Base-by-base conservation (phyloP, 2,113 vertebrate species). In the Bos indicus region DNA sequence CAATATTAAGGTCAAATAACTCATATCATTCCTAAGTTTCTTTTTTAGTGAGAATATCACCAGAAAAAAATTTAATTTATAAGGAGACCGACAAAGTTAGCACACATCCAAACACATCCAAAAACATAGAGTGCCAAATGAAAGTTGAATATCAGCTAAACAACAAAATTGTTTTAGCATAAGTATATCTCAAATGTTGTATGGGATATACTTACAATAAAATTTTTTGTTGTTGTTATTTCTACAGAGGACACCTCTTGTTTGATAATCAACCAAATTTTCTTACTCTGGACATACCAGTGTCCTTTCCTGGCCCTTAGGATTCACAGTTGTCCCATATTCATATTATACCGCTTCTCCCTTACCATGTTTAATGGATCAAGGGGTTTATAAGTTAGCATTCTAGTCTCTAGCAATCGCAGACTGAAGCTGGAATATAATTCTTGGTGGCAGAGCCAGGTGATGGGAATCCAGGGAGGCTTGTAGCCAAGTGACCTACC, bases 51-150 rank as follows among this genome's bases (percentile, higher is more conserved):
- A 88, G 93, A 88, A 83, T 95, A 91, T 46, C 30, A n/a, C 23
- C 36, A 74, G 43, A 94, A 94, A 93, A 88, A 46, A 78, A 93
- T n/a, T 80, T 92, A 88, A 81, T 95, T 90, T 96, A 16, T 83
- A 83, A 95, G 57, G 40, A 91, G 16, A 16, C 12, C 28, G 12
- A 92, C 23, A 89, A 83, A 43, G 26, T 94, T 60, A 96, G 51
- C 23, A 51, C 26, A 33, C 21, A 1, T 15, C 71, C 2, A 3
- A 36, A 23, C 13, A 17, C 91, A 81, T 5, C 30, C 46, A 51
- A 40, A 28, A 83, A 90, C 40, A 28, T 25, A 78, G 28, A 40
- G 8, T 56, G 17, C 40, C 52, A 88, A 85, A 19, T 88, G 87
- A 88, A 86, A 88, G 84, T 56, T 82, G 48, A 95, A 82, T 91